phyloP scores from a whole-genome alignment of 2,797 vertebrate genomes.

The Nannoperca obscura region DNA sequence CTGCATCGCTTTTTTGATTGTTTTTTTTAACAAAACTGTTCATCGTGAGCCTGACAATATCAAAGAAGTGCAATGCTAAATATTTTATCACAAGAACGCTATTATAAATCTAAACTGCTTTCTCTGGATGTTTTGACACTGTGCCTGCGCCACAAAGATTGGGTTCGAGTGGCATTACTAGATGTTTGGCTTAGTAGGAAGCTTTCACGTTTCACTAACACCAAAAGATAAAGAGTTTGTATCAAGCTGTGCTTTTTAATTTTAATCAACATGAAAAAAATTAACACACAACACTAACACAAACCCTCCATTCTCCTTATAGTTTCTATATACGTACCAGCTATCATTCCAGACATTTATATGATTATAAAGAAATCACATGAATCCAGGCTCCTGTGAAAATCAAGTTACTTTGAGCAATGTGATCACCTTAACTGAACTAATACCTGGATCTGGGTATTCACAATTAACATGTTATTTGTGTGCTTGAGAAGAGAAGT shows the following conservation, averaged over 20 bases:
- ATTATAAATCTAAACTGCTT: neutral
- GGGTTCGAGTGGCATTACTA: neutral
- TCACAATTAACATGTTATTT: neutral
- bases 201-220: neutral
- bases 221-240: neutral
- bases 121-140: slow-evolving; percentile 13
- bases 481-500: slow-evolving; percentile 4
- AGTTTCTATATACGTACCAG: neutral
- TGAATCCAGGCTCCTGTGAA: neutral
- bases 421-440: neutral
- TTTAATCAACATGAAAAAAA: neutral
- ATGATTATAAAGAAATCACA: slow-evolving; percentile 3
- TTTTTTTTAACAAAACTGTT: neutral
- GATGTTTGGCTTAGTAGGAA: slow-evolving; percentile 2
- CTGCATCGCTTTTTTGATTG: neutral
- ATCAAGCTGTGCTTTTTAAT: neutral
- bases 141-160: neutral
- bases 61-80: neutral
- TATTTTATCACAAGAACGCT: neutral
- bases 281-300: neutral
- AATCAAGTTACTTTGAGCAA: slow-evolving; percentile 8
- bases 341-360: neutral
- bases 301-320: neutral
- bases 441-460: slow-evolving; percentile 3
- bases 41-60: no score